A percentile compares a stretch with the other conserved stretches of the same genome.
phyloP scores from a whole-genome alignment of 2,888 invertebrate genomes.

The Embidobia sp. region DNA sequence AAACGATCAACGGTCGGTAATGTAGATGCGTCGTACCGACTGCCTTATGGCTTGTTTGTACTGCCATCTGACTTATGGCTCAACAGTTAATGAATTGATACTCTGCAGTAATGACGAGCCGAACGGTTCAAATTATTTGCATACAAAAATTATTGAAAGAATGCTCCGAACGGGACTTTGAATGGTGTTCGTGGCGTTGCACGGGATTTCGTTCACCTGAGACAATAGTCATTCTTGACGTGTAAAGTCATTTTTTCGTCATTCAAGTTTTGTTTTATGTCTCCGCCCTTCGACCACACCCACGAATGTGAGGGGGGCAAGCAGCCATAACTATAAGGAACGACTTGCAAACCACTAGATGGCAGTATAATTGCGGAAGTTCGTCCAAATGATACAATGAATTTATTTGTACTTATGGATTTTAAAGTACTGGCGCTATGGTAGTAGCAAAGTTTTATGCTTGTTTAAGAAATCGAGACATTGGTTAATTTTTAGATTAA shows the following conservation, averaged over 20 bases:
- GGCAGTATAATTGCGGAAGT: conserved; percentile 75
- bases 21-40: conserved; percentile 69
- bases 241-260: conserved; percentile 8
- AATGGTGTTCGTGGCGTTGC: not conserved
- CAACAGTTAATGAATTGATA: conserved; percentile 67
- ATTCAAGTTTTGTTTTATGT: conserved; percentile 58
- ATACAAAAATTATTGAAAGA: not conserved
- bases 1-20: conserved; percentile 77
- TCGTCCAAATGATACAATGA: conserved; percentile 8
- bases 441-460: no score
- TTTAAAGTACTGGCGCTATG: not conserved
- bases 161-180: not conserved
- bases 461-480: no score
- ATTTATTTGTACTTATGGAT: conserved; percentile 1
- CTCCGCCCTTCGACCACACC: conserved; percentile 78
- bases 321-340: conserved; percentile 80
- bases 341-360: conserved; percentile 79
- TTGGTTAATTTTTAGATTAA: no score
- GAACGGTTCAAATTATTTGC: conserved; percentile 15
- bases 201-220: no score
- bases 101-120: not conserved
- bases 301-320: conserved; percentile 74
- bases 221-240: conserved; percentile 3
- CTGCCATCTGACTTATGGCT: conserved; percentile 75
- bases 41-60: conserved; percentile 62